phyloP scores from a whole-genome alignment of 2,888 invertebrate genomes.

The Eupelmus urozonus region DNA sequence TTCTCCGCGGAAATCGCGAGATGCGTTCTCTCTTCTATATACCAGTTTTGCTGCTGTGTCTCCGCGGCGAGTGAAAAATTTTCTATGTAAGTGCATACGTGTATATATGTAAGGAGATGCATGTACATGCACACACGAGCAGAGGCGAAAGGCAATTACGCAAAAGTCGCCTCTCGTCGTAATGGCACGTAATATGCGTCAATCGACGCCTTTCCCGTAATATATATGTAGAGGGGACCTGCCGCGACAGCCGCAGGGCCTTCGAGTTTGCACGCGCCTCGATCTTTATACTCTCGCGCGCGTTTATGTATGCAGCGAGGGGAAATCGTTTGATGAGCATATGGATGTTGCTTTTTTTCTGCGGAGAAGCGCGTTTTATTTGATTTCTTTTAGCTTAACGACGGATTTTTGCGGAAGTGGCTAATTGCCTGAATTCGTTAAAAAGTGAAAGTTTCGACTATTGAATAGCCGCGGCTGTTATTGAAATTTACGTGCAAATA shows the following conservation, averaged over 20 bases:
- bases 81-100: neutral
- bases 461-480: conserved; percentile 24
- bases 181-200: conserved; percentile 37
- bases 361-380: neutral
- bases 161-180: conserved; percentile 27
- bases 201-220: conserved; percentile 27
- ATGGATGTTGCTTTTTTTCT: neutral
- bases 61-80: neutral
- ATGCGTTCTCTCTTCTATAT: too few species aligned
- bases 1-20: too few species aligned
- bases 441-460: conserved; percentile 45
- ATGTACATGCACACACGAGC: neutral
- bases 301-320: too few species aligned
- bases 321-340: neutral
- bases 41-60: too few species aligned
- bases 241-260: conserved; percentile 20
- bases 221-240: too few species aligned
- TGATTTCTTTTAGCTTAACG: neutral
- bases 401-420: neutral
- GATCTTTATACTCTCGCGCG: neutral
- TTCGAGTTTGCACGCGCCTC: neutral
- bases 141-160: conserved; percentile 34
- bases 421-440: conserved; percentile 37
- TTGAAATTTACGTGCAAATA: too few species aligned
- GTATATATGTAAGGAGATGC: neutral